phyloP scores from a whole-genome alignment of 2,888 invertebrate genomes.

The Drosophila pegasa region DNA sequence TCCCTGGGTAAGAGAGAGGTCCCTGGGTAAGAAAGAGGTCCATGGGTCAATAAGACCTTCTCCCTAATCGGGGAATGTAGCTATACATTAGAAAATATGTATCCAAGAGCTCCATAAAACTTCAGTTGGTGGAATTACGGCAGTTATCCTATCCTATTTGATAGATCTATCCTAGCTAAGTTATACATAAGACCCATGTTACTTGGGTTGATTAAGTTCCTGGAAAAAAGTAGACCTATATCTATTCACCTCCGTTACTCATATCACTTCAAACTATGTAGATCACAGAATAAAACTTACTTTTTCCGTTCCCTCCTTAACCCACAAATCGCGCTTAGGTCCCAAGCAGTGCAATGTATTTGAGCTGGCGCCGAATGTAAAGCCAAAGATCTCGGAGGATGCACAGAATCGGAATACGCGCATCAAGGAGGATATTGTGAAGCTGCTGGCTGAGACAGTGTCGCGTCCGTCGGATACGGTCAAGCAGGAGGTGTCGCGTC shows the following conservation, averaged over 20 bases:
- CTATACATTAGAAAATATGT: too few species aligned
- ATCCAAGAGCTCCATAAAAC: not conserved
- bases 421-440: slow-evolving; percentile 89
- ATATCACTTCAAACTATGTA: too few species aligned
- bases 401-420: slow-evolving; percentile 87
- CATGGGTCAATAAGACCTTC: too few species aligned
- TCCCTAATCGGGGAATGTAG: too few species aligned
- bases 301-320: not conserved
- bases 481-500: slow-evolving; percentile 88
- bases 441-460: slow-evolving; percentile 88
- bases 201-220: too few species aligned
- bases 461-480: slow-evolving; percentile 86
- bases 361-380: slow-evolving; percentile 84
- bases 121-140: too few species aligned
- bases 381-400: slow-evolving; percentile 86
- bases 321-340: slow-evolving; percentile 86
- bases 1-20: too few species aligned
- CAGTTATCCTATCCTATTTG: too few species aligned
- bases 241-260: too few species aligned
- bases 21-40: too few species aligned
- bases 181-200: too few species aligned
- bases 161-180: not conserved
- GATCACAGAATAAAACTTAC: not conserved
- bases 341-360: slow-evolving; percentile 92
- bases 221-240: too few species aligned